phyloP scores from a whole-genome alignment of 2,113 vertebrate genomes.

The Panthera leo region DNA sequence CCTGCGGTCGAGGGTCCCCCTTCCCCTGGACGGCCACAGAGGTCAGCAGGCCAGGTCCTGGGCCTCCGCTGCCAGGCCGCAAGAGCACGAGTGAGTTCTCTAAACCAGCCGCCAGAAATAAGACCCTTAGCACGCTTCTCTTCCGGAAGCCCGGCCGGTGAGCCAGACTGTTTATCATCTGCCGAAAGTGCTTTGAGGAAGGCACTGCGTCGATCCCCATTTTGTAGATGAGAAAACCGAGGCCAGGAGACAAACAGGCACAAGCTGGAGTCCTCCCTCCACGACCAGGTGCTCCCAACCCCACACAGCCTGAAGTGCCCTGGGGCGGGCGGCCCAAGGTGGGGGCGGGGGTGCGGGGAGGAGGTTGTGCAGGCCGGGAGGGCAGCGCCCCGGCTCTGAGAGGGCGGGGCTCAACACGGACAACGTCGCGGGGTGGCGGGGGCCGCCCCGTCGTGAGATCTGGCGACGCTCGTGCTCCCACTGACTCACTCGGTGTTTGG shows the following conservation, averaged over 20 bases:
- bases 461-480: background rate
- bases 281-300: background rate
- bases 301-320: background rate
- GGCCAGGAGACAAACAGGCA: background rate
- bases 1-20: background rate
- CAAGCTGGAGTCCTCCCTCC: background rate
- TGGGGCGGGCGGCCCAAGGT: accelerated
- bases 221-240: background rate
- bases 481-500: background rate
- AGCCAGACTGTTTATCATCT: background rate
- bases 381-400: background rate
- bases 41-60: background rate
- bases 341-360: no score
- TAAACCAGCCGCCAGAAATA: background rate
- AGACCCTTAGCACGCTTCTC: background rate
- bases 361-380: background rate
- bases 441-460: background rate
- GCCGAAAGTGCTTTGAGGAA: background rate
- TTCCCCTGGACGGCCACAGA: background rate
- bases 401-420: no score
- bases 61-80: background rate
- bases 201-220: background rate
- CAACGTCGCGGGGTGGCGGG: accelerated
- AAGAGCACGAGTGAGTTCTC: background rate
- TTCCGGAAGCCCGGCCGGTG: background rate